Evolutionary conservation across 1,140 invertebrate species (phyloP), one percentile per base, ranked within the genome.

Genomic region (Calosoma granatense): DNA sequence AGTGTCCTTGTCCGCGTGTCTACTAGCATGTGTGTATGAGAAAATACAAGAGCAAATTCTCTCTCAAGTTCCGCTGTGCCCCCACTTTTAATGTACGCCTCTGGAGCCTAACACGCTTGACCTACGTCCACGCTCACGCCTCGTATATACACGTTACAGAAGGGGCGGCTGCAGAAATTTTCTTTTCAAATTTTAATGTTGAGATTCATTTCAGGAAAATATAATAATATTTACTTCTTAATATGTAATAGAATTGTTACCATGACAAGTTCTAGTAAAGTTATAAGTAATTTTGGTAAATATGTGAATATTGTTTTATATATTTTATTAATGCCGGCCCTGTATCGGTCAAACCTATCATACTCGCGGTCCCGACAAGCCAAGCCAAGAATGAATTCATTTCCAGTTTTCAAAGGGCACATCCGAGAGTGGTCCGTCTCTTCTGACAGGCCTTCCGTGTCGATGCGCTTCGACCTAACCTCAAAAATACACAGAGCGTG

Each of bases 381-480:
- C n/a, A n/a, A n/a, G n/a, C n/a, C n/a, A n/a, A 47, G 41, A 47
- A 47, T 47, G 41, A 47, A 47, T 47, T 47, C 41, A 47, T 47
- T 47, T 47, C 26, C 3, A 47, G 41, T 47, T 47, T 47, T 47
- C 41, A 47, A 47, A 47, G 41, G 41, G 41, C 9, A 17, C 41
- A 47, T 47, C 41, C 41, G 41, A 47, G 41, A 47, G 41, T 47
- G 41, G 41, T 47, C 6, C 9, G 41, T 47, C 41, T 47, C 41
- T 47, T 6, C 6, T 17, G 15, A 17, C 15, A 47, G 15, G 9
- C 41, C 41, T 47, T 47, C 41, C 41, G 41, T 47, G 41, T 47
- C 41, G 41, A 17, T 47, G 41, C 6, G 41, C 41, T 12, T 36
- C 26, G 26, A 36, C 6, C 41, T 47, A 6, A 17, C 41, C 41